A percentile compares a stretch with the other conserved stretches of the same genome.
These are phyloP conservation scores for Nothura maculosa DNA, from an alignment of 2,797 vertebrate species.

Conservation along the genomic window DNA sequence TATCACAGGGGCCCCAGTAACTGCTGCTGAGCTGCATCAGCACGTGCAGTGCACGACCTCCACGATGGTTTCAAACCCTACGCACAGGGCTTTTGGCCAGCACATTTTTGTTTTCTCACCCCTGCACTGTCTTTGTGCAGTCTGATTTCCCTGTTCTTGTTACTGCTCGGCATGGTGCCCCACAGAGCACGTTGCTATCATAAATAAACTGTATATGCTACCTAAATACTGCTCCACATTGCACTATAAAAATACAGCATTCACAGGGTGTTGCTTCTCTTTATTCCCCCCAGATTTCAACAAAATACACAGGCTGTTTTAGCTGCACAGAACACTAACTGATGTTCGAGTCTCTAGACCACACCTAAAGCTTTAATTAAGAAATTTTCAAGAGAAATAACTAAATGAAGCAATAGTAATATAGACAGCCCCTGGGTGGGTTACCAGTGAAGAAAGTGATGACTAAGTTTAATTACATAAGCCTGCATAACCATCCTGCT, in stretches of 20 bases:
- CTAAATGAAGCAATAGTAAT: conserved; percentile 13
- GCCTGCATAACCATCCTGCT: background rate
- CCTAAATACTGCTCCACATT: background rate
- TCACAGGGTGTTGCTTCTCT: background rate
- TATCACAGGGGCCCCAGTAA: background rate
- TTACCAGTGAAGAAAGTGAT: background rate
- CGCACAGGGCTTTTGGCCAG: background rate
- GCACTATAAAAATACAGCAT: background rate
- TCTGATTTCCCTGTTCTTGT: rapidly evolving
- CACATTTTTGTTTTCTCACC: too few species aligned
- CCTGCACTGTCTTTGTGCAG: background rate
- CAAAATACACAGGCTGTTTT: background rate
- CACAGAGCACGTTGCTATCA: background rate
- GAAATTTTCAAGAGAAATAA: conserved; percentile 22
- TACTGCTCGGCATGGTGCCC: background rate
- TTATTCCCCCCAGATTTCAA: background rate
- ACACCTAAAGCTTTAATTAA: background rate
- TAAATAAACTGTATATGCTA: background rate
- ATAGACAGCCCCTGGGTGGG: background rate
- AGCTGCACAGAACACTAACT: background rate
- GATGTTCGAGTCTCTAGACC: background rate
- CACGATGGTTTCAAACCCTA: background rate
- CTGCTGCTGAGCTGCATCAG: background rate
- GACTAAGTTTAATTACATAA: conserved; percentile 39
- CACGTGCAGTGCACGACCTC: background rate